phyloP scores from a whole-genome alignment of 2,797 vertebrate species.

The Australoheros facetus region DNA sequence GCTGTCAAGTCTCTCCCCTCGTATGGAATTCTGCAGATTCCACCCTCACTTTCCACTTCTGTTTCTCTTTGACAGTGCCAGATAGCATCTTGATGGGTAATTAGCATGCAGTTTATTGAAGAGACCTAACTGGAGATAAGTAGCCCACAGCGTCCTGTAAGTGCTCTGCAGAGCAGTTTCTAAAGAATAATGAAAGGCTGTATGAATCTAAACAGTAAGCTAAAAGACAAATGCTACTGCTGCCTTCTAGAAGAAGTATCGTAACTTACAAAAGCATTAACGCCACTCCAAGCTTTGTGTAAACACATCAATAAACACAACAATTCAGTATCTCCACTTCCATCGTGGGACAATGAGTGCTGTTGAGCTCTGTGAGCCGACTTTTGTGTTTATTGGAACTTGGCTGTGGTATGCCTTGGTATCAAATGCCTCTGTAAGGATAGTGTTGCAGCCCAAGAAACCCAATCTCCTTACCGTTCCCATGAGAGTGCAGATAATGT shows the following conservation, averaged over 20 bases:
- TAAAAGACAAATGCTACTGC: slow-evolving; percentile 34
- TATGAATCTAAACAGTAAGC: background rate
- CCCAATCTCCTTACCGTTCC: slow-evolving; percentile 52
- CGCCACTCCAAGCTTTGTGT: slow-evolving; percentile 30
- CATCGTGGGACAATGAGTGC: slow-evolving; percentile 45
- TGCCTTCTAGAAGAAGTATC: slow-evolving; percentile 32
- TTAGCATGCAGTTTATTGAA: slow-evolving; percentile 54
- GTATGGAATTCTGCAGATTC: slow-evolving; percentile 74
- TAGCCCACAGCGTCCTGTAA: slow-evolving; percentile 26
- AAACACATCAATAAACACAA: slow-evolving; percentile 69
- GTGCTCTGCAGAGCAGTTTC: slow-evolving; percentile 4
- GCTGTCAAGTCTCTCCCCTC: slow-evolving; percentile 62
- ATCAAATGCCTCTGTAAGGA: slow-evolving; percentile 59
- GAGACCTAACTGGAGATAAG: slow-evolving; percentile 33
- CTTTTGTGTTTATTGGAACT: slow-evolving; percentile 68
- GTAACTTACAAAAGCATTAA: slow-evolving; percentile 56
- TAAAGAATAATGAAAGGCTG: slow-evolving; percentile 11
- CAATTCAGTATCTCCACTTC: slow-evolving; percentile 56
- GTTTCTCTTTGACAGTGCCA: slow-evolving; percentile 48
- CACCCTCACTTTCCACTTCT: slow-evolving; percentile 48
- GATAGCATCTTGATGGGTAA: slow-evolving; percentile 65
- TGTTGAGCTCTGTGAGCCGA: slow-evolving; percentile 37
- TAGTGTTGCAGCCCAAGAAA: slow-evolving; percentile 65
- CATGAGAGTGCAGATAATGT: slow-evolving; percentile 29
- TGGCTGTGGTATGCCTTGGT: slow-evolving; percentile 51